Conservation (phyloP, 2,797 vertebrate species). For the Steatocranus sp. region DNA sequence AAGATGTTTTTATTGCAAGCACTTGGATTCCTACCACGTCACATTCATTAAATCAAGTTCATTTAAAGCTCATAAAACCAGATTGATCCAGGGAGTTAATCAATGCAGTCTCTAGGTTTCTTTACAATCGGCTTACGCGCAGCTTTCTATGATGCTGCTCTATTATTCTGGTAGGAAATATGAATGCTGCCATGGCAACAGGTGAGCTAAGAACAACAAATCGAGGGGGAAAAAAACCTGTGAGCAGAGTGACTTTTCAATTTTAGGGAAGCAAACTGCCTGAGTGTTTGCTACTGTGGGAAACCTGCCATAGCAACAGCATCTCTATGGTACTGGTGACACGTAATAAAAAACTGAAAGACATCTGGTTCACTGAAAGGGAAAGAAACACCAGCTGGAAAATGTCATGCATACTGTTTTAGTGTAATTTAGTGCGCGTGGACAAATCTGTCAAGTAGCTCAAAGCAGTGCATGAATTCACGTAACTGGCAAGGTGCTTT, state of each 20-base stretch:
- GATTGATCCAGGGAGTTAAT: background rate
- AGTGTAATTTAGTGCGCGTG: background rate
- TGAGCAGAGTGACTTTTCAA: background rate
- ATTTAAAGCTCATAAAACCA: background rate
- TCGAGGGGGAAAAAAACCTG: background rate
- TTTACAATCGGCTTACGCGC: background rate
- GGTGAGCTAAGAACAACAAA: slow-evolving; percentile 12
- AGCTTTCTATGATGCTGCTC: background rate
- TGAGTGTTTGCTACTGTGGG: background rate
- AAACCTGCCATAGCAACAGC: slow-evolving; percentile 15
- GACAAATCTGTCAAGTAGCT: background rate
- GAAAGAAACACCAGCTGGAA: background rate
- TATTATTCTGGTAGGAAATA: background rate
- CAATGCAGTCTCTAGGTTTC: background rate
- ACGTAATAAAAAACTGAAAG: background rate
- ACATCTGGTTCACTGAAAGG: background rate
- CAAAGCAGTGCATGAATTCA: background rate
- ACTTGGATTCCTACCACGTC: background rate
- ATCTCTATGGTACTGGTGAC: background rate
- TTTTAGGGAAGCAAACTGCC: background rate
- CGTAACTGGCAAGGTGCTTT: background rate
- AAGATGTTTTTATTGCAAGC: background rate
- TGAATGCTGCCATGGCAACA: slow-evolving; percentile 37
- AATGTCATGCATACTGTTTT: background rate
- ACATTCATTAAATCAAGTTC: background rate